These are phyloP conservation scores for Rhipidura dahli DNA, from an alignment of 2,113 vertebrate species.

Conservation along the genomic window DNA sequence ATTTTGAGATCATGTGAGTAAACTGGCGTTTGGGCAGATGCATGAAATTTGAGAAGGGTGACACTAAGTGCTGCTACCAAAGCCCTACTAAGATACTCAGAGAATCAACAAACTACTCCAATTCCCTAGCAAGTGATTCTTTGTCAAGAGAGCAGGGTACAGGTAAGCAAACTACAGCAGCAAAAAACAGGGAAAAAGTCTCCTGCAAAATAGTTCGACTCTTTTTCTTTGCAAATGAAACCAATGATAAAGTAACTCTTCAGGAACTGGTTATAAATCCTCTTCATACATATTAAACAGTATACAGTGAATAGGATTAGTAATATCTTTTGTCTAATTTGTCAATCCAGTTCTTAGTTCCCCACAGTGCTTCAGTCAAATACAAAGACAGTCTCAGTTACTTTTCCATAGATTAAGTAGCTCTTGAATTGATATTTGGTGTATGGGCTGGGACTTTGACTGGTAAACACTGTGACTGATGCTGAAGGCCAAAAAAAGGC, in stretches of 20 bases:
- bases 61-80: not conserved
- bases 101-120: not conserved
- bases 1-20: constrained; percentile 30
- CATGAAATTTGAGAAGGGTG: not conserved
- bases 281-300: constrained; percentile 63
- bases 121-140: not conserved
- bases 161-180: not conserved
- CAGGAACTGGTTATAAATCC: constrained; percentile 58
- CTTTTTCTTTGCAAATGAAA: constrained; percentile 57
- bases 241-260: constrained; percentile 61
- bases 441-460: constrained; percentile 60
- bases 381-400: constrained; percentile 57
- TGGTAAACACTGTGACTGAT: constrained; percentile 62
- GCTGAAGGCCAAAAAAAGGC: constrained; percentile 55
- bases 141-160: not conserved
- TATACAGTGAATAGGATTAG: constrained; percentile 63
- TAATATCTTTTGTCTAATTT: constrained; percentile 65
- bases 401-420: constrained; percentile 65
- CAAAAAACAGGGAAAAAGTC: not conserved
- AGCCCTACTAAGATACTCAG: not conserved
- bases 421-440: constrained; percentile 61
- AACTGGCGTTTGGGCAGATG: constrained; percentile 37
- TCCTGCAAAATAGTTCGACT: not conserved
- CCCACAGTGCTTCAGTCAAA: constrained; percentile 53
- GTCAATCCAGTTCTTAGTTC: constrained; percentile 61